Evolutionary conservation across 2,113 vertebrate species (phyloP), one percentile per base, ranked within the genome.

Genomic region (Lathamus discolor): DNA sequence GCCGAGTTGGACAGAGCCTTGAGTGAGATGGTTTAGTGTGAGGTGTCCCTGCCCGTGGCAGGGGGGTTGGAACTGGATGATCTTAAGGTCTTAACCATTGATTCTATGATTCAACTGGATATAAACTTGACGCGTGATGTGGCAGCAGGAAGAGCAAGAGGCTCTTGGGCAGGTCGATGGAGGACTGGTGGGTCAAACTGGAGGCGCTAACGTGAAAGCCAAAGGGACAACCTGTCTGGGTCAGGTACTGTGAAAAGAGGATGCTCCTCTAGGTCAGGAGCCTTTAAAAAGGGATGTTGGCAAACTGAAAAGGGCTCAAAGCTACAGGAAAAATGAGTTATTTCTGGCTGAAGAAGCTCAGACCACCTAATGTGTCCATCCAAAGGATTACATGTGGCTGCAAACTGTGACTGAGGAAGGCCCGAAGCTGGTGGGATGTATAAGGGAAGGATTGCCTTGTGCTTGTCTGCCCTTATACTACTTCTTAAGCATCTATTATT

Each of bases 401-500:
- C 85, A 80, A 0, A 57, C 82, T 57, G 70, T 14, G n/a, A 41
- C 70, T 89, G 18, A 23, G 57, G 68, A 77, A 74, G 37, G 51
- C 86, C 73, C 51, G 27, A 49, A 74, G 64, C 76, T 94, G 91
- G 39, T 28, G 74, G 55, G 64, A 66, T 25, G 31, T 39, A 9
- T 6, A 57, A 61, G 41, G 68, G 35, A 81, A 84, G 43, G 74
- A 76, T 73, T 89, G 73, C 35, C 64, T 51, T 81, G 17, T 72
- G 55, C 35, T 84, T 63, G 17, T 88, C 83, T 93, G 68, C 69
- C 49, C n/a, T 83, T 93, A 12, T 3, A 49, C 69, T 75, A 2
- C 61, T 90, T 9, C 90, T 88, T 86, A 75, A 66, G 29, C 57
- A 52, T 68, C 91, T 96, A 27, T 90, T 97, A 76, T 44, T 72